Base-by-base conservation (phyloP, 2,888 invertebrate genomes). In the Epirrhoe tristata region DNA sequence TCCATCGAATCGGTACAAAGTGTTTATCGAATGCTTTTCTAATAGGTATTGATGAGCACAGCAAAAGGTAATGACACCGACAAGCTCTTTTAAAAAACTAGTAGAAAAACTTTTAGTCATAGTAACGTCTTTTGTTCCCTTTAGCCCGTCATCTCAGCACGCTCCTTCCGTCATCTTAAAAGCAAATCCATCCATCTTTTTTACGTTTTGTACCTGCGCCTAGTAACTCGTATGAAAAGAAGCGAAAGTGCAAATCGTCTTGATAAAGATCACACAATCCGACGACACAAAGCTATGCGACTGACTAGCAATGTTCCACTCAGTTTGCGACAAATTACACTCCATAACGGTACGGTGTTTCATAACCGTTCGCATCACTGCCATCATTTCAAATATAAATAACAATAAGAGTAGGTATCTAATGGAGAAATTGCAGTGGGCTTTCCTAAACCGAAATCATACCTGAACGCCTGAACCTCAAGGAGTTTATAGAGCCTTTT, bases 251-350 rank as follows among this genome's bases (percentile, higher is more conserved):
- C 58, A 61, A 58, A 70, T 67, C 58, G 48, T 52, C 32, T 55
- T 16, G 65, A 59, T 69, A 65, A 59, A 43, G 64, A 65, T 68
- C 68, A 54, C 32, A 39, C 58, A 39, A 58, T 60, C 50, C 48
- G 63, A 57, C 59, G 56, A 64, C 53, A 63, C 67, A 64, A 62
- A 59, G 63, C 63, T 55, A 58, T 58, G 57, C 58, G 39, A 51
- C 51, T 51, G 43, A 55, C 51, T 43, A 39, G 52, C 58, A 52
- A 43, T 66, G 72, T 74, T 67, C 72, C 74, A 72, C 71, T 72
- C 64, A 69, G 73, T 60, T 69, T 69, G 52, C 58, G 58, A 14
- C 68, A 70, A 76, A 74, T 75, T 74, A 63, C 67, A 58, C 52
- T 59, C 52, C 54, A 48, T 36, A 52, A 57, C 59, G 39, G 36